Percentiles rank a stretch among this genome's conserved stretches.
Evolutionary conservation across 1,140 invertebrate genomes (phyloP).

Genomic region (Lamellibrachia luymesi): DNA sequence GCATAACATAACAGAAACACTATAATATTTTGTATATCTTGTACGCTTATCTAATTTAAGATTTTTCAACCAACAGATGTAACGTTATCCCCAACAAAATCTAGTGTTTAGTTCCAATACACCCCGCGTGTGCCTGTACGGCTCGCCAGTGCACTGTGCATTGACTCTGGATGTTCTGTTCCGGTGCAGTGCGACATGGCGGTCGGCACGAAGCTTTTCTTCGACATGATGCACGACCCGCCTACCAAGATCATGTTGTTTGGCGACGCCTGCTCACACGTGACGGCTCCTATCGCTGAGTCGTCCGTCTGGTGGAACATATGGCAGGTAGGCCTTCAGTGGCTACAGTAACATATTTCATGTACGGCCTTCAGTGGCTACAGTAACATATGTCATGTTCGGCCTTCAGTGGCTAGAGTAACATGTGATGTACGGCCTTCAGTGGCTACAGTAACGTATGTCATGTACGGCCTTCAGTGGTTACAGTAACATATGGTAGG

Average conservation of each 20-base stretch:
- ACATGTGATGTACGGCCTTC: too few relatives aligned
- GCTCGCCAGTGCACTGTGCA: background rate
- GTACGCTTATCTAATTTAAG: background rate
- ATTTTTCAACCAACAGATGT: background rate
- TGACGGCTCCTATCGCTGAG: slow-evolving; percentile 96
- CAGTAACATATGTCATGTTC: slow-evolving; percentile 80
- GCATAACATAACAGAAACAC: background rate
- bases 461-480: too few relatives aligned
- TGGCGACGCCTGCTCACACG: slow-evolving; percentile 92
- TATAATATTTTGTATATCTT: background rate
- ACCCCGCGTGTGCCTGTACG: background rate
- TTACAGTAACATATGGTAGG: too few relatives aligned
- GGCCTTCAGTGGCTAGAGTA: too few relatives aligned
- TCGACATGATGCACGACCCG: slow-evolving; percentile 94
- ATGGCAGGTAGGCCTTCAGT: slow-evolving; percentile 70
- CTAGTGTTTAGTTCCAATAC: background rate
- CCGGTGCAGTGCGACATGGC: slow-evolving; percentile 89
- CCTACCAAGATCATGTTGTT: slow-evolving; percentile 91
- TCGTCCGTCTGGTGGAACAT: slow-evolving; percentile 95
- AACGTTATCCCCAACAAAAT: background rate
- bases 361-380: background rate
- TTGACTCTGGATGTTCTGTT: background rate
- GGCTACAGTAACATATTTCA: background rate
- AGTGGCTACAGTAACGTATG: too few relatives aligned
- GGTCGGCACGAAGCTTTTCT: slow-evolving; percentile 96